Percentiles rank a stretch among this genome's conserved stretches.
phyloP scores from a whole-genome alignment of 2,888 invertebrate species.

The Helobdella robusta region DNA sequence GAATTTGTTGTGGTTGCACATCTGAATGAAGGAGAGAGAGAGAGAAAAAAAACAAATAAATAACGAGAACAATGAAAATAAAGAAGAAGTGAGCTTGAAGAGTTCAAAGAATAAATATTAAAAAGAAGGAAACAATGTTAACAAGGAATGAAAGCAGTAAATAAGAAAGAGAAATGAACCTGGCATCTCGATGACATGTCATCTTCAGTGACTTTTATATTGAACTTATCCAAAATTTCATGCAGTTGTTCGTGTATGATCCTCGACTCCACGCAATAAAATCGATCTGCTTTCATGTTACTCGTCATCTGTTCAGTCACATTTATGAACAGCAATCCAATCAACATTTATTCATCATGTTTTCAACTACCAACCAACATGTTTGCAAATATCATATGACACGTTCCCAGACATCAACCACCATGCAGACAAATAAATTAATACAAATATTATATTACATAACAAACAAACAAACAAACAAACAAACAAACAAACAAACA shows the following conservation, averaged over 20 bases:
- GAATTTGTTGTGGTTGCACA: constrained; percentile 18
- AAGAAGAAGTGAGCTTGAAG: neutral
- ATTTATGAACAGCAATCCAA: too few species aligned
- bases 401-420: too few species aligned
- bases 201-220: constrained; percentile 57
- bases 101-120: neutral
- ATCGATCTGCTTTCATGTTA: neutral
- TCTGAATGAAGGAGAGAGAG: neutral
- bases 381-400: too few species aligned
- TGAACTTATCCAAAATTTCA: constrained; percentile 61
- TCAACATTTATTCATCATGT: too few species aligned
- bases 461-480: too few species aligned
- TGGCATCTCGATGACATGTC: constrained; percentile 67
- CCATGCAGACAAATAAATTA: too few species aligned
- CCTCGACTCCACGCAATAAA: constrained; percentile 56
- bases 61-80: neutral
- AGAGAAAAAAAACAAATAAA: neutral
- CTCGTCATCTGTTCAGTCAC: neutral
- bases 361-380: too few species aligned
- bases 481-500: too few species aligned
- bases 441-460: too few species aligned
- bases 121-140: neutral
- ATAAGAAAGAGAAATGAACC: too few species aligned
- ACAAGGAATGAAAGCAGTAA: neutral
- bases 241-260: constrained; percentile 57